phyloP scores from a whole-genome alignment of 2,888 invertebrate species.

The Drosophila testacea region DNA sequence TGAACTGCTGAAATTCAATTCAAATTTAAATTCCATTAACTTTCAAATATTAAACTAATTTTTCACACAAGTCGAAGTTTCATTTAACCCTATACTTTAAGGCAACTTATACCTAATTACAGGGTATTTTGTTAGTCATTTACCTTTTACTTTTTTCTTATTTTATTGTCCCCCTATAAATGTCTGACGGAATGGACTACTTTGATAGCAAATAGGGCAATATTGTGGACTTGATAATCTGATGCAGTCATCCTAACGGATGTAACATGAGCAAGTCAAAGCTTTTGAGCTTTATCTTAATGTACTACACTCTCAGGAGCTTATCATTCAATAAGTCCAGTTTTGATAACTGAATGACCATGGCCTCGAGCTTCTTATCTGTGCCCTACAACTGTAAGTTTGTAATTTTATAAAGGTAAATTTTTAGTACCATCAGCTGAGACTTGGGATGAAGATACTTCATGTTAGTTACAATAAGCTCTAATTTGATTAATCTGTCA shows the following conservation, averaged over 20 bases:
- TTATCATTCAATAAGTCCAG: constrained; percentile 5
- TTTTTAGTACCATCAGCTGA: background rate
- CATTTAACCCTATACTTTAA: background rate
- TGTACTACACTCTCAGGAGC: background rate
- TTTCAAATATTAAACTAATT: background rate
- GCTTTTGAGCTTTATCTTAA: constrained; percentile 5
- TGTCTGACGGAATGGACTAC: background rate
- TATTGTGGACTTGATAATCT: background rate
- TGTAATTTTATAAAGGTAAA: constrained; percentile 1
- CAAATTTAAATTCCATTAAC: background rate
- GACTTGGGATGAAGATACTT: background rate
- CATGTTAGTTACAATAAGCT: background rate
- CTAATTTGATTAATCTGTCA: background rate
- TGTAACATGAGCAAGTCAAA: background rate
- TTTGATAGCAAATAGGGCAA: background rate
- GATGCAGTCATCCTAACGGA: constrained; percentile 3
- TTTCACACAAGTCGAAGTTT: background rate
- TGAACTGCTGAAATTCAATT: no score
- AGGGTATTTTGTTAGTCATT: background rate
- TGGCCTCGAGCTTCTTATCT: constrained; percentile 16
- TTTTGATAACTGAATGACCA: constrained; percentile 10
- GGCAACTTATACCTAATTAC: background rate
- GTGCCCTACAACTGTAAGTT: constrained; percentile 4
- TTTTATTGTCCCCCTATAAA: constrained; percentile 3
- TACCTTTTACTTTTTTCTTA: no score